Conservation (phyloP, 2,888 invertebrate species). For the Ectemnius continuus region DNA sequence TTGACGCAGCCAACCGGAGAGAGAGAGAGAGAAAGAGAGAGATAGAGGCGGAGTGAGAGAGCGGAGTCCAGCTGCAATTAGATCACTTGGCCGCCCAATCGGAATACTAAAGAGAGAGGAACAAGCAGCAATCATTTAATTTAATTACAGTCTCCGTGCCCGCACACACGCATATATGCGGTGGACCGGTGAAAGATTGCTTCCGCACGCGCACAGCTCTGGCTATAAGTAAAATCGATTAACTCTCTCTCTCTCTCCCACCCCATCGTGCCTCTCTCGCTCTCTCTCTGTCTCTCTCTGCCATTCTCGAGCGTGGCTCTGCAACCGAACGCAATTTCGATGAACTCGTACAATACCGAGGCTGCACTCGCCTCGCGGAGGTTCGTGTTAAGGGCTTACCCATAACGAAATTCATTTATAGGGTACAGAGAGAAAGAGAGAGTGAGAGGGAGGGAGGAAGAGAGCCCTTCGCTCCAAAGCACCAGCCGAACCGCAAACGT, state of each 20-base stretch:
- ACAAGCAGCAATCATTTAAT: slow-evolving; percentile 59
- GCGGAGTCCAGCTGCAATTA: slow-evolving; percentile 43
- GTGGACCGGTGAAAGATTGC: slow-evolving; percentile 36
- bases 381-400: neutral
- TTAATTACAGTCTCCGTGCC: slow-evolving; percentile 55
- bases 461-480: no score
- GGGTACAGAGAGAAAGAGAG: no score
- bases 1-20: slow-evolving; percentile 13
- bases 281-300: no score
- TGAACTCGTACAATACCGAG: slow-evolving; percentile 30
- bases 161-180: slow-evolving; percentile 29
- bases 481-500: neutral
- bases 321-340: slow-evolving; percentile 9
- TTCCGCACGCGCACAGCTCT: slow-evolving; percentile 44
- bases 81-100: slow-evolving; percentile 44
- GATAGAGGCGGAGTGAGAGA: neutral
- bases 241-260: slow-evolving; percentile 25
- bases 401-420: slow-evolving; percentile 17
- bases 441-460: no score
- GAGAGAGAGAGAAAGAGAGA: no score
- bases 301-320: slow-evolving; percentile 2
- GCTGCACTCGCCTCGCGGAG: slow-evolving; percentile 26
- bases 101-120: slow-evolving; percentile 47
- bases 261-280: no score
- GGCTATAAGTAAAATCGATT: slow-evolving; percentile 54